Percentiles rank a stretch among this genome's conserved stretches.
These are phyloP conservation scores for Xiphophorus couchianus DNA, from an alignment of 2,113 vertebrate genomes.

Conservation along the genomic window DNA sequence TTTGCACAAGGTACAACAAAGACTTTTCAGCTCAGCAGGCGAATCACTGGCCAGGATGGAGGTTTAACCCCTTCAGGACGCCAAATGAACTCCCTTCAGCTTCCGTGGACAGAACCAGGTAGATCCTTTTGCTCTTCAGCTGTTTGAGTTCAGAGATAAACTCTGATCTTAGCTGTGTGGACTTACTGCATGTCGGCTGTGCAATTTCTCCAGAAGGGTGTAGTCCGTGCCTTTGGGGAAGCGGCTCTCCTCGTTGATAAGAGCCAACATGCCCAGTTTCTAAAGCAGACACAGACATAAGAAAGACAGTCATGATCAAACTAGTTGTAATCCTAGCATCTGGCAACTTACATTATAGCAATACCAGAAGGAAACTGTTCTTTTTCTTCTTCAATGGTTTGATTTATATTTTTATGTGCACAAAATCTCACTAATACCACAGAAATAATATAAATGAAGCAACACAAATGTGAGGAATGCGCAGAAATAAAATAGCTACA, in stretches of 20 bases:
- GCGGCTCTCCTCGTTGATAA: constrained; percentile 94
- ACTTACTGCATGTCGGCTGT: constrained; percentile 90
- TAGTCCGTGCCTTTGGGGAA: constrained; percentile 95
- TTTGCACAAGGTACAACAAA: constrained; percentile 16
- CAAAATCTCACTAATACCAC: constrained; percentile 3
- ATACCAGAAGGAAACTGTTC: constrained; percentile 39
- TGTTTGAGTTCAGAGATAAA: background rate
- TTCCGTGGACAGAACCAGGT: constrained; percentile 15
- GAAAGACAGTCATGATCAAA: constrained; percentile 51
- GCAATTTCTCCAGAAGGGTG: constrained; percentile 92
- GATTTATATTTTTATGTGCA: constrained; percentile 1
- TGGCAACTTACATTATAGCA: constrained; percentile 50
- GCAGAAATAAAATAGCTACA: background rate
- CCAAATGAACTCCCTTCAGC: constrained; percentile 17
- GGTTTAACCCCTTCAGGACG: constrained; percentile 42
- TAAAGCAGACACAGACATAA: constrained; percentile 68
- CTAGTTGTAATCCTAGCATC: constrained; percentile 60
- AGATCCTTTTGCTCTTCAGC: constrained; percentile 10
- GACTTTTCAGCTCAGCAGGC: constrained; percentile 27
- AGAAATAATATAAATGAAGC: constrained; percentile 8
- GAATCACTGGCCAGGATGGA: constrained; percentile 15
- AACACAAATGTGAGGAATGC: constrained; percentile 3
- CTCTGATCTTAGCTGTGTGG: background rate
- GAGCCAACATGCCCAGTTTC: constrained; percentile 92
- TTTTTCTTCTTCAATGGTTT: constrained; percentile 16